Conservation (phyloP, 2,797 vertebrate species). For the Muscicapa comitata region DNA sequence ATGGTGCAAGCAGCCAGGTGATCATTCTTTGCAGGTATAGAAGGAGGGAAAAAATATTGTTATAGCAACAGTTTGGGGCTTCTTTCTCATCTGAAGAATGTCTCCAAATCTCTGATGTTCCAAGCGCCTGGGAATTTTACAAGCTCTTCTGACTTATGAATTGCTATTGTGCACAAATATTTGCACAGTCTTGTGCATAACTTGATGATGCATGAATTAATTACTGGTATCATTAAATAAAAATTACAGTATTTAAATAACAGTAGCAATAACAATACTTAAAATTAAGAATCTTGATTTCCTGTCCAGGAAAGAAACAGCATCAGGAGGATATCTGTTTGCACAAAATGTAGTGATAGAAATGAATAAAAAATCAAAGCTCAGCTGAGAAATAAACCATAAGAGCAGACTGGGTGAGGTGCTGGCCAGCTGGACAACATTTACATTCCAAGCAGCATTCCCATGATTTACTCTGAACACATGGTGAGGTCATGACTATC, state of each 20-base stretch:
- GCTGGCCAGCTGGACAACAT: conserved; percentile 45
- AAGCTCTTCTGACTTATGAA: neutral
- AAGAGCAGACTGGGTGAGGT: neutral
- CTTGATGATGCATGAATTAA: neutral
- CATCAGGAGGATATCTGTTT: neutral
- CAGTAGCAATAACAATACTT: neutral
- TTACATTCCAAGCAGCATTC: conserved; percentile 38
- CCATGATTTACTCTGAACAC: conserved; percentile 38
- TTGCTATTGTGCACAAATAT: neutral
- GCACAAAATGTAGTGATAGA: neutral
- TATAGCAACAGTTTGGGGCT: rapidly evolving
- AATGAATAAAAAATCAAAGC: neutral
- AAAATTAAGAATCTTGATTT: neutral
- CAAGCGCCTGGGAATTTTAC: neutral
- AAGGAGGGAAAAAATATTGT: neutral
- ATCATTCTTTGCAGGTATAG: neutral
- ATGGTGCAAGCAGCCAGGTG: neutral
- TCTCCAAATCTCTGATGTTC: neutral
- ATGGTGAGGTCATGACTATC: conserved; percentile 31
- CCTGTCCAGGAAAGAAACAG: neutral
- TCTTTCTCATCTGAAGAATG: neutral
- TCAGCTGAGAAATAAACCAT: neutral
- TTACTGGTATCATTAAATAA: neutral
- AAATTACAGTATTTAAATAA: neutral
- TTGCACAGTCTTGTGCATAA: neutral